Base-by-base conservation (phyloP, 2,888 invertebrate genomes). In the Bellardia pandia region DNA sequence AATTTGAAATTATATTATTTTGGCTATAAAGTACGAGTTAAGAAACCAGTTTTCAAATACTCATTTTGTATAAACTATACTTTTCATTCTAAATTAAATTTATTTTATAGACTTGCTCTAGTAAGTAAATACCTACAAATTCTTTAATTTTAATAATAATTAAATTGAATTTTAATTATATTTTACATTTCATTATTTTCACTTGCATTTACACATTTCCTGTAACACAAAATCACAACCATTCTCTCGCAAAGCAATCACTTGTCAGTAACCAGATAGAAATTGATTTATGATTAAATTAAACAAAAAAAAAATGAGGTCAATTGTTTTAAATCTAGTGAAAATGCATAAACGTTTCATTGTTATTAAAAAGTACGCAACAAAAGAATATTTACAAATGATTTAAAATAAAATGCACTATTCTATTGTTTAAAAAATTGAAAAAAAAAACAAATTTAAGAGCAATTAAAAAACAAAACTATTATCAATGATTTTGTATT, bases 201-300 rank as follows among this genome's bases (percentile, higher is more conserved):
- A 8, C 23, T 30, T 58, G 30, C 16, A 14, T 45, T 60, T 58
- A 2, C 60, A 11, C 7, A 45, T 45, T 23, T 23, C 2, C n/a
- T 74, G 2, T 72, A 37, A 13, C 51, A 40, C 23, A 9, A 58
- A 8, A 23, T 58, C 56, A 58, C 23, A 58, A 9, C 11, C 11
- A 9, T 4, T 58, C 30, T 58, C 6, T 58, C 1, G 11, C 56
- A 8, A n/a, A n/a, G 16, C 51, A 14, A 53, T 33, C 33, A 30
- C 60, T 74, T 74, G 53, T 56, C 64, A 72, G 16, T 66, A 45
- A 16, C 45, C 72, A 74, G 6, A 45, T 37, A 45, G 37, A 64
- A 66, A 48, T 56, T 81, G 56, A 81, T 81, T 74, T 80, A 64
- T 64, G n/a, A 30, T 33, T 40, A 51, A 71, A 80, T 42, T 48